A percentile compares a stretch with the other conserved stretches of the same genome.
These are phyloP conservation scores for Pangasius sanitwongsei DNA, from an alignment of 2,797 vertebrate genomes.

Conservation along the genomic window DNA sequence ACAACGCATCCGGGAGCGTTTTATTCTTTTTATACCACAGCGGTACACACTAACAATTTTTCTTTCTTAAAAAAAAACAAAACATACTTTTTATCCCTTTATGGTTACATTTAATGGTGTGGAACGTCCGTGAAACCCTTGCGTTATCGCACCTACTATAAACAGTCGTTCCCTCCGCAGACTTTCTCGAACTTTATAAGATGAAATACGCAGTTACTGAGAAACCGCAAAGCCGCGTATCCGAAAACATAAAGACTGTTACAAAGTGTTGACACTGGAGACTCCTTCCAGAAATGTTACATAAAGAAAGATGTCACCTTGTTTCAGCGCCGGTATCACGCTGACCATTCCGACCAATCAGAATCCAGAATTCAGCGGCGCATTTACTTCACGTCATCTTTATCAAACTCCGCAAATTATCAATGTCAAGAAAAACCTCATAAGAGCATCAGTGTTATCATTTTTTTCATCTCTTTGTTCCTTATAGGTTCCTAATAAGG, in stretches of 20 bases:
- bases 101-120: background rate
- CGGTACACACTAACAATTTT: background rate
- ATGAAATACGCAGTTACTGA: background rate
- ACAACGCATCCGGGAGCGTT: background rate
- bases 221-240: background rate
- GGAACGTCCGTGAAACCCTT: too few relatives aligned
- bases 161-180: too few relatives aligned
- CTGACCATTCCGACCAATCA: background rate
- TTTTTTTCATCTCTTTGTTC: background rate
- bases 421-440: background rate
- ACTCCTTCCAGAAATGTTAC: background rate
- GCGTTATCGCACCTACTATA: background rate
- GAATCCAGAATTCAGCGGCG: background rate
- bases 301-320: too few relatives aligned
- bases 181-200: too few relatives aligned
- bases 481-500: background rate
- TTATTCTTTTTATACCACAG: background rate
- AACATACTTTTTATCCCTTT: background rate
- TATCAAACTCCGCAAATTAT: background rate
- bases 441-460: too few relatives aligned
- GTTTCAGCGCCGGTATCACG: background rate
- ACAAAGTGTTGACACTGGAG: background rate
- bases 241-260: background rate
- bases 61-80: background rate
- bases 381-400: background rate